Conservation (phyloP, 2,797 vertebrate species). For the Falco biarmicus region DNA sequence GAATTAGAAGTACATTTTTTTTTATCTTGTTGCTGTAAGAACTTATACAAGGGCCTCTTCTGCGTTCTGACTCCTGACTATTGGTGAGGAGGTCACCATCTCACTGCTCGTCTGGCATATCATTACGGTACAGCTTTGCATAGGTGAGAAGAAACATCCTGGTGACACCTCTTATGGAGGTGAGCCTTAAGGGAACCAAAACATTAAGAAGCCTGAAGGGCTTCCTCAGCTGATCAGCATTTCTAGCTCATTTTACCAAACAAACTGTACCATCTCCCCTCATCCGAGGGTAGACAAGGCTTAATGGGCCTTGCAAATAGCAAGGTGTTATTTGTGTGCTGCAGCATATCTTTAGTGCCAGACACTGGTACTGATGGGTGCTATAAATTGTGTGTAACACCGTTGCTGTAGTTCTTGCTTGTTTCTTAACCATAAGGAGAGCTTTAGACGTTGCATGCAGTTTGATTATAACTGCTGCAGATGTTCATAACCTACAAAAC, state of each 20-base stretch:
- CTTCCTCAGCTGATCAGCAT: neutral
- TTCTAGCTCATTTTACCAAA: neutral
- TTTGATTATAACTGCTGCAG: neutral
- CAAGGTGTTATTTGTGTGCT: neutral
- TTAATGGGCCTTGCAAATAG: neutral
- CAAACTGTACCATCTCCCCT: neutral
- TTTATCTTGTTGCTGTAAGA: neutral
- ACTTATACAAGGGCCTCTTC: neutral
- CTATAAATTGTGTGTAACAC: neutral
- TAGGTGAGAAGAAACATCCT: neutral
- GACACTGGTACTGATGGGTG: neutral
- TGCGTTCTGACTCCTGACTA: fast-evolving
- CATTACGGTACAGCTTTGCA: neutral
- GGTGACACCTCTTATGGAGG: neutral
- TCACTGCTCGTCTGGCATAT: neutral
- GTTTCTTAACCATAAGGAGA: neutral
- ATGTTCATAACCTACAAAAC: neutral
- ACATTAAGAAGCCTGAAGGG: neutral
- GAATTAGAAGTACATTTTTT: neutral
- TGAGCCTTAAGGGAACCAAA: neutral
- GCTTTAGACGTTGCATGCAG: neutral
- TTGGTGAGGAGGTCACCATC: neutral
- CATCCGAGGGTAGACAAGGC: neutral
- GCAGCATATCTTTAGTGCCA: neutral
- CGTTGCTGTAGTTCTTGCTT: neutral